Percentiles rank a stretch among this genome's conserved stretches.
These are phyloP conservation scores for Gracilinanus agilis DNA, from an alignment of 2,113 vertebrate genomes.

Conservation along the genomic window DNA sequence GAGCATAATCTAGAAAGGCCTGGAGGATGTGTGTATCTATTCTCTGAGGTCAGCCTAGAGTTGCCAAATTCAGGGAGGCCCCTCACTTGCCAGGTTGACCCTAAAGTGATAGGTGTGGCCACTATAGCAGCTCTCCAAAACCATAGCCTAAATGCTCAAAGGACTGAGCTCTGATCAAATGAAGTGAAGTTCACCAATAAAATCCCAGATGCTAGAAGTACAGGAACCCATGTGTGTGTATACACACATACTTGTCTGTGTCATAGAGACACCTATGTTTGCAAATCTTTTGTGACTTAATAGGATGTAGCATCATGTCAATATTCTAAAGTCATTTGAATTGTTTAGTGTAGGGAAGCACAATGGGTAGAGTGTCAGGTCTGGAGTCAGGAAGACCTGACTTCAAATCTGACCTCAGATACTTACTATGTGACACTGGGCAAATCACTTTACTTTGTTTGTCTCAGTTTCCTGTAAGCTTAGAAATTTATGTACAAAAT, in stretches of 20 bases:
- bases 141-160: neutral
- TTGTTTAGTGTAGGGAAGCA: neutral
- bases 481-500: no score
- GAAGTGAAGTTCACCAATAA: neutral
- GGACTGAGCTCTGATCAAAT: neutral
- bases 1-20: neutral
- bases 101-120: neutral
- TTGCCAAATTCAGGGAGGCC: neutral
- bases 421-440: no score
- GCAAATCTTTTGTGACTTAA: neutral
- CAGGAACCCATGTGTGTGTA: neutral
- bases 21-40: neutral
- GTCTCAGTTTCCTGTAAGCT: no score
- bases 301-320: neutral
- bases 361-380: no score
- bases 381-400: no score
- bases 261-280: neutral
- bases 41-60: neutral
- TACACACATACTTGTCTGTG: neutral
- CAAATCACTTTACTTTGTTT: no score
- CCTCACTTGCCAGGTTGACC: neutral
- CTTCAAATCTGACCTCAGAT: no score
- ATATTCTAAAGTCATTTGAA: neutral
- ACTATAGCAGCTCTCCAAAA: neutral
- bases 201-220: neutral